A percentile compares a stretch with the other conserved stretches of the same genome.
These are phyloP conservation scores for Bombus impatiens DNA, from an alignment of 1,140 invertebrate species.

Conservation along the genomic window DNA sequence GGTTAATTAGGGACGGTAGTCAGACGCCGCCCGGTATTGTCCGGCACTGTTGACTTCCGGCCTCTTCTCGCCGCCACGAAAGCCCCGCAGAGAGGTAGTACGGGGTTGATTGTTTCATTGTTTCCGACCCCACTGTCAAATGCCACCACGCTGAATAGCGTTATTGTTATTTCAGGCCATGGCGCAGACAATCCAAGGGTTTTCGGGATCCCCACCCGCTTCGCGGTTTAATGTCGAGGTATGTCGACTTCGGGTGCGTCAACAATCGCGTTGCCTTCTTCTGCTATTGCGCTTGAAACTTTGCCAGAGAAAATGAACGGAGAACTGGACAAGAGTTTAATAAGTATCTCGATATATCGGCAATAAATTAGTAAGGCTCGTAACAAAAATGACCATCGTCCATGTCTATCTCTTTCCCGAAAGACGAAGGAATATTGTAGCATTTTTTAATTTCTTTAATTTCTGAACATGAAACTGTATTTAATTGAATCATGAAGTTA, in stretches of 20 bases:
- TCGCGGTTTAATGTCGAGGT: constrained; percentile 28
- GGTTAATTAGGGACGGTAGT: constrained; percentile 79
- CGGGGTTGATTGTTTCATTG: constrained; percentile 81
- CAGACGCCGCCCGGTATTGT: constrained; percentile 78
- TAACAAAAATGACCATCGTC: too few relatives aligned
- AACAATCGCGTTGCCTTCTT: constrained; percentile 17
- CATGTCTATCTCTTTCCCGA: not conserved
- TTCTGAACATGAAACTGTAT: not conserved
- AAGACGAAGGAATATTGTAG: not conserved
- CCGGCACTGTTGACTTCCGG: constrained; percentile 80
- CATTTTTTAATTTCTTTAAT: not conserved
- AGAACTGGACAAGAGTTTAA: not conserved
- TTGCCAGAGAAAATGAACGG: not conserved
- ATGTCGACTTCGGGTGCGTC: not conserved
- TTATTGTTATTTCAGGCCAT: constrained; percentile 79
- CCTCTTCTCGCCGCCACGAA: constrained; percentile 44
- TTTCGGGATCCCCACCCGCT: constrained; percentile 62
- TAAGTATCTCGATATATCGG: not conserved
- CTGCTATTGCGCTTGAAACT: not conserved
- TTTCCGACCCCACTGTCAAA: constrained; percentile 80
- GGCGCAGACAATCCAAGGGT: constrained; percentile 73
- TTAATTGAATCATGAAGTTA: not conserved
- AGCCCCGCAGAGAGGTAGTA: constrained; percentile 57
- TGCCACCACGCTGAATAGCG: constrained; percentile 75
- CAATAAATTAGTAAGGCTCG: too few relatives aligned